A percentile compares a stretch with the other conserved stretches of the same genome.
Evolutionary conservation across 2,113 vertebrate genomes (phyloP).

Genomic region (Ceratotherium simum): DNA sequence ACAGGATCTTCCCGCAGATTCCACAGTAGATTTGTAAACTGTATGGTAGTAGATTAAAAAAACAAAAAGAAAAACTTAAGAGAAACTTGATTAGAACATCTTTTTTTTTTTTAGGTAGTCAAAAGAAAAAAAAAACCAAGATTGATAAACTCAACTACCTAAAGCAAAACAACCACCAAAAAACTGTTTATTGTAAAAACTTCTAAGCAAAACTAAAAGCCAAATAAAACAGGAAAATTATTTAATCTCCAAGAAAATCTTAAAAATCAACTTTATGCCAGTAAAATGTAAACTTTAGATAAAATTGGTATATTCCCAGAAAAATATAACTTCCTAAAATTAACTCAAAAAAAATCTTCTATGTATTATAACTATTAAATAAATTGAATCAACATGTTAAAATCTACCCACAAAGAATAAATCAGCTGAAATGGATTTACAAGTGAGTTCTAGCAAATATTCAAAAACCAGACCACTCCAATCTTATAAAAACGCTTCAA

Average conservation of each 20-base stretch:
- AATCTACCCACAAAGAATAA: neutral
- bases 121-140: neutral
- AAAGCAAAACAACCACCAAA: neutral
- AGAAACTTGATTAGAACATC: neutral
- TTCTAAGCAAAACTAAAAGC: constrained; percentile 7
- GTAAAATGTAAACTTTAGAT: neutral
- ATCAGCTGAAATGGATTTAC: neutral
- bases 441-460: neutral
- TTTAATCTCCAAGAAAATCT: constrained; percentile 7
- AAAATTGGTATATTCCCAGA: neutral
- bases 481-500: neutral
- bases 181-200: neutral
- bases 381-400: neutral
- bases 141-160: neutral
- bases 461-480: neutral
- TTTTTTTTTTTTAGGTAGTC: neutral
- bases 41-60: neutral
- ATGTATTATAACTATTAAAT: neutral
- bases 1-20: neutral
- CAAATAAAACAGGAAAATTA: constrained; percentile 10
- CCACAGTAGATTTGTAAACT: neutral
- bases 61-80: neutral
- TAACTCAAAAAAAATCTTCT: neutral
- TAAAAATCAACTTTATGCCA: neutral
- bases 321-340: neutral